Percentiles rank a stretch among this genome's conserved stretches.
Conservation (phyloP, 2,113 vertebrate species). For the Cnemophilus loriae region DNA sequence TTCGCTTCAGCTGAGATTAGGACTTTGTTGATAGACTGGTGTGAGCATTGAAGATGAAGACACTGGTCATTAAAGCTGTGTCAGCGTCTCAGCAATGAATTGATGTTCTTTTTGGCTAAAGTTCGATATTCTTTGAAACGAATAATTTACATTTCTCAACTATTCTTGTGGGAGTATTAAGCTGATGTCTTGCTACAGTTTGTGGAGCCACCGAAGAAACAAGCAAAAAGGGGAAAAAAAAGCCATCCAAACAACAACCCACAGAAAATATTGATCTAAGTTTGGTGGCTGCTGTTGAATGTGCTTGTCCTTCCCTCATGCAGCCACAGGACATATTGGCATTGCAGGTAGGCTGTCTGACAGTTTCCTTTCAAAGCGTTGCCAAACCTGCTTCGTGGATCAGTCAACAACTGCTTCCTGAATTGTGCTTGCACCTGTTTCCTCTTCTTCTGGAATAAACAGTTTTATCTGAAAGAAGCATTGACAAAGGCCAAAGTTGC, state of each 20-base stretch:
- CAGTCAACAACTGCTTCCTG: not conserved
- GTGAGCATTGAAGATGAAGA: not conserved
- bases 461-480: slow-evolving; percentile 15
- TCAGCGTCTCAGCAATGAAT: not conserved
- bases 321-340: not conserved
- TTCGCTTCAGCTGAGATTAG: not conserved
- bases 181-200: not conserved
- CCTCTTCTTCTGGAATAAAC: slow-evolving; percentile 24
- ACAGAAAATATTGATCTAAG: not conserved
- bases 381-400: not conserved
- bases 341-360: not conserved
- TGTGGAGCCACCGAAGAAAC: not conserved
- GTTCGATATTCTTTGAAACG: not conserved
- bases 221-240: not conserved
- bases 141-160: not conserved
- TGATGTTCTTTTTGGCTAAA: not conserved
- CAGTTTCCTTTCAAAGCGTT: not conserved
- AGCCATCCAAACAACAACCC: not conserved
- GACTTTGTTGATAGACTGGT: not conserved
- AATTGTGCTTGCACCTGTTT: slow-evolving; percentile 22
- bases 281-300: not conserved
- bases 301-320: not conserved
- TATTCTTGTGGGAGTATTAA: not conserved
- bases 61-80: not conserved
- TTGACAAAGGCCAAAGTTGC: not conserved